These are phyloP conservation scores for Polymixis lichenea DNA, from an alignment of 2,888 invertebrate species.

Conservation along the genomic window DNA sequence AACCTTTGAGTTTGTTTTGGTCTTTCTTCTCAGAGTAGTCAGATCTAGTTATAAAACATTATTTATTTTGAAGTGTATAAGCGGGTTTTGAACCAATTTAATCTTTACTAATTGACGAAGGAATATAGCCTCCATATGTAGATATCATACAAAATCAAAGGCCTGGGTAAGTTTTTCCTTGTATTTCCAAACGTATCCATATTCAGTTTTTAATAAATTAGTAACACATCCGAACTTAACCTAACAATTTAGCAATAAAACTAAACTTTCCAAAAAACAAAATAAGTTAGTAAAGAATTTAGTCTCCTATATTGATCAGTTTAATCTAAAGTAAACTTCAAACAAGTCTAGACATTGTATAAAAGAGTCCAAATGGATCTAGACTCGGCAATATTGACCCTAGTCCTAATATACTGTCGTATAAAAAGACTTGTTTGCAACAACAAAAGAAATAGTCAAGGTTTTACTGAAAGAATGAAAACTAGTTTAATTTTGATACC, in stretches of 20 bases:
- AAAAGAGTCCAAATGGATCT: constrained; percentile 12
- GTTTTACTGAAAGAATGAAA: background rate
- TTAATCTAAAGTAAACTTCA: constrained; percentile 17
- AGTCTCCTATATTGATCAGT: constrained; percentile 2
- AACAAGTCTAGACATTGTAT: constrained; percentile 30
- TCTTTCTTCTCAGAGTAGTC: too few species aligned
- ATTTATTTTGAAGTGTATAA: too few species aligned
- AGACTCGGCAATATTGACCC: constrained; percentile 13
- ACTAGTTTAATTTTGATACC: background rate
- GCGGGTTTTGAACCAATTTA: too few species aligned
- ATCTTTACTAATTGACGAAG: too few species aligned
- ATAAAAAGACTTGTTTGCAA: constrained; percentile 11
- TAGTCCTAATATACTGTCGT: constrained; percentile 1
- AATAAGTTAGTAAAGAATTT: background rate
- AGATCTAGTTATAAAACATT: too few species aligned
- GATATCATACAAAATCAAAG: too few species aligned
- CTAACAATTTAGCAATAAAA: background rate
- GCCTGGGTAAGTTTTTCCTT: background rate
- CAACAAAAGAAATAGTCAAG: constrained; percentile 4
- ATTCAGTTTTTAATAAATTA: background rate
- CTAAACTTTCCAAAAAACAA: background rate
- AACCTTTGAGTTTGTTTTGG: too few species aligned
- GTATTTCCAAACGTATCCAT: background rate
- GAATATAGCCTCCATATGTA: too few species aligned
- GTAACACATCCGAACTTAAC: too few species aligned